A percentile compares a stretch with the other conserved stretches of the same genome.
phyloP scores from a whole-genome alignment of 1,140 invertebrate genomes.

The Pemphigus obesinymphae region DNA sequence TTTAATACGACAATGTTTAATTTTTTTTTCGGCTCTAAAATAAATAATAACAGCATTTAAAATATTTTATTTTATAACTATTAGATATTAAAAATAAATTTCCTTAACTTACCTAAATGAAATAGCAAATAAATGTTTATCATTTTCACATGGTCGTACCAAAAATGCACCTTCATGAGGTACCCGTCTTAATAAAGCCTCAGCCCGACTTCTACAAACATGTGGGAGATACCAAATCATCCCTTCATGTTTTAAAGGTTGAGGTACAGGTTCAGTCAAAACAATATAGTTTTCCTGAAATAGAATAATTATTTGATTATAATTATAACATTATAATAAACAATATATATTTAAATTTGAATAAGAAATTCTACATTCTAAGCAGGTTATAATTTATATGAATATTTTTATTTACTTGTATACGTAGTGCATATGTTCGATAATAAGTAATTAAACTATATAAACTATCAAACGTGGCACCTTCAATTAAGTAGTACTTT shows the following conservation, averaged over 20 bases:
- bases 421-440: conserved; percentile 75
- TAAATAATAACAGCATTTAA: conserved; percentile 49
- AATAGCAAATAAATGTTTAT: conserved; percentile 81
- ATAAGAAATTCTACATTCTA: not conserved
- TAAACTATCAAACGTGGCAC: conserved; percentile 83
- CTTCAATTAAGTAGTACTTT: conserved; percentile 88
- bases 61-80: conserved; percentile 41
- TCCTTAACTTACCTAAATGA: conserved; percentile 73
- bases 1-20: conserved; percentile 92
- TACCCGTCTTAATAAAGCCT: conserved; percentile 77
- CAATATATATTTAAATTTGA: not conserved
- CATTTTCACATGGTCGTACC: conserved; percentile 81
- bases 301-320: conserved; percentile 39
- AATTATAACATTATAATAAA: not conserved
- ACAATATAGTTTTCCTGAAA: conserved; percentile 77
- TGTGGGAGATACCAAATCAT: conserved; percentile 91
- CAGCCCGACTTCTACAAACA: conserved; percentile 72
- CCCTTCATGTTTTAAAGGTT: conserved; percentile 88
- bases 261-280: conserved; percentile 85
- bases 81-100: not conserved
- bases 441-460: conserved; percentile 91
- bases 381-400: too few relatives aligned
- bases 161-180: conserved; percentile 87
- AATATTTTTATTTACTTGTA: conserved; percentile 56
- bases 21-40: conserved; percentile 79